Base-by-base conservation (phyloP, 2,113 vertebrate species). In the Xiphorhynchus elegans region DNA sequence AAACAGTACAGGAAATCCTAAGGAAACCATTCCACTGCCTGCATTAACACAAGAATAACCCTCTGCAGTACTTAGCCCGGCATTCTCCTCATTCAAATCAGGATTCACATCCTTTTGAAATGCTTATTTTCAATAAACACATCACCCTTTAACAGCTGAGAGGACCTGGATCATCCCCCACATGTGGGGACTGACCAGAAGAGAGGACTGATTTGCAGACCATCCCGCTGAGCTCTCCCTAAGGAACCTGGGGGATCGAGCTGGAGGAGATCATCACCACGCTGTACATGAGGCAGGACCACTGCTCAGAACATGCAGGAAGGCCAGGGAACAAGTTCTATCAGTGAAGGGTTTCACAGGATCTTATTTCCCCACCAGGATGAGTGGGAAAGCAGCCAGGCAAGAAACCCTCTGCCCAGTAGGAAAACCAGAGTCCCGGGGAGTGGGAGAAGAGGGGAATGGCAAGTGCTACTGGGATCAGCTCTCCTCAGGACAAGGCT, bases 401-500 rank as follows among this genome's bases (percentile, higher is more conserved):
- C 44, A n/a, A 12, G 3, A 5, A 67, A 28, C 6, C 26, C 11
- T 28, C 20, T 83, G 72, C 10, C 55, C 52, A 68, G 79, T 14
- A 39, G 49, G n/a, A 77, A 67, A 69, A 33, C 12, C 40, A 9
- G 49, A 33, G 55, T 11, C 29, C n/a, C 42, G 6, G 37, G 18
- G 17, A n/a, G 4, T 0, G 7, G 42, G 44, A 17, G 47, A 10
- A 0, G 24, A 21, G 25, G 1, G 17, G 11, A 23, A 9, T 2
- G 20, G 40, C 35, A 16, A 25, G 16, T 11, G 37, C 49, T 75
- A 83, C 63, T 39, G 72, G 17, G 11, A 44, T 4, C 17, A 24
- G 12, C 21, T 46, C 56, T 74, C 58, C 14, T 10, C 44, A 13
- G 0, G 0, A 4, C 46, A 15, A 20, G 64, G 50, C 21, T 39